phyloP scores from a whole-genome alignment of 2,113 vertebrate genomes.

The Albula glossodonta region DNA sequence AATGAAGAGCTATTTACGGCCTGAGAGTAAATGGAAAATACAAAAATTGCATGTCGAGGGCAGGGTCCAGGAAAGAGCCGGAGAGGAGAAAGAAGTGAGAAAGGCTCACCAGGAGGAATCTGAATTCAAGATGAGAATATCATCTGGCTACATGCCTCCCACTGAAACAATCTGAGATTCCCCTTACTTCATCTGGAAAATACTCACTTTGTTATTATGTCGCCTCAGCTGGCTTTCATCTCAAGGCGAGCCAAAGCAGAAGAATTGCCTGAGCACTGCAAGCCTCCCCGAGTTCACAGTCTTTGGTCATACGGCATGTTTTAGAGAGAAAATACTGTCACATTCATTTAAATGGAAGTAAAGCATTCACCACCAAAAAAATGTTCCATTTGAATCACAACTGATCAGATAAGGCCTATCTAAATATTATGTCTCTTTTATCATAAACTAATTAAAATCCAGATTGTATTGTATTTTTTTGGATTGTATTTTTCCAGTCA shows the following conservation, averaged over 20 bases:
- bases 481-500: not conserved
- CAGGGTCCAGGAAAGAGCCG: not conserved
- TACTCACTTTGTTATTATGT: slow-evolving; percentile 47
- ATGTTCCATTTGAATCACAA: not conserved
- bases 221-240: slow-evolving; percentile 39
- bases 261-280: slow-evolving; percentile 37
- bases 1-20: not conserved
- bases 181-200: slow-evolving; percentile 56
- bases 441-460: not conserved
- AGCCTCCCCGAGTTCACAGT: slow-evolving; percentile 23
- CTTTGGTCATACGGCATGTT: not conserved
- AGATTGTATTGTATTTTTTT: not conserved
- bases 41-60: not conserved
- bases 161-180: slow-evolving; percentile 45
- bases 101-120: not conserved
- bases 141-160: slow-evolving; percentile 17
- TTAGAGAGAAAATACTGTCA: not conserved
- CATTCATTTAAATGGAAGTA: not conserved
- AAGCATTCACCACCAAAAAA: not conserved
- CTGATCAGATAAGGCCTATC: not conserved
- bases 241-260: slow-evolving; percentile 28
- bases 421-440: not conserved
- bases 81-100: not conserved
- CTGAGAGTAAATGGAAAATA: not conserved
- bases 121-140: slow-evolving; percentile 26